phyloP scores from a whole-genome alignment of 2,113 vertebrate species.

The zebrafish (Danio rerio) region GRCz12tu NC_133184.1:47846501-47847000 shows the following conservation, averaged over 20 bases:
- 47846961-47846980: slow-evolving; percentile 49
- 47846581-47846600: too few relatives aligned
- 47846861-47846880: slow-evolving; percentile 36
- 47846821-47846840: slow-evolving; percentile 29
- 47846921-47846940: slow-evolving; percentile 54
- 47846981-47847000: slow-evolving; percentile 52
- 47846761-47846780: background rate
- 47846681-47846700: too few relatives aligned
- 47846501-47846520: too few relatives aligned
- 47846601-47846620: too few relatives aligned
- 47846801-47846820: slow-evolving; percentile 31
- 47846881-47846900: slow-evolving; percentile 26
- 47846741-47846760: background rate
- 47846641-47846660: too few relatives aligned
- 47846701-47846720: too few relatives aligned
- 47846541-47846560: too few relatives aligned
- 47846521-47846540: too few relatives aligned
- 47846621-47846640: too few relatives aligned
- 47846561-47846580: too few relatives aligned
- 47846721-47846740: too few relatives aligned
- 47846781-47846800: background rate
- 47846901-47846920: slow-evolving; percentile 50
- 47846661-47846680: too few relatives aligned
- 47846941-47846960: slow-evolving; percentile 50
- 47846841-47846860: slow-evolving; percentile 26